Conservation (phyloP, 2,113 vertebrate species). For the Eulemur rufifrons region DNA sequence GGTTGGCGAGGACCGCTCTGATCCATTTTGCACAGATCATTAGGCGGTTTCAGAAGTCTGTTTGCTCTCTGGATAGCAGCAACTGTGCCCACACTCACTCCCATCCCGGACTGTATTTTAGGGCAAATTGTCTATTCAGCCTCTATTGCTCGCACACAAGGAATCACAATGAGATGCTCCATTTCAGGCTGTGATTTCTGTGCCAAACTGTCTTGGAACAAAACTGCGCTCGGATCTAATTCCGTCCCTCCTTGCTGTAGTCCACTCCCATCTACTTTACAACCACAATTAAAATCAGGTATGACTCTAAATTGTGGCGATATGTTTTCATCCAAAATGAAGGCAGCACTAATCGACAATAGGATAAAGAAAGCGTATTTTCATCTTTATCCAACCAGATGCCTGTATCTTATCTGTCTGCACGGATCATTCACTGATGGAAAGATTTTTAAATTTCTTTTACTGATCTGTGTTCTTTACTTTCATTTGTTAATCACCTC, state of each 20-base stretch:
- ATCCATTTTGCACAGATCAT: slow-evolving; percentile 53
- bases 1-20: not conserved
- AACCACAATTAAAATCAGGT: not conserved
- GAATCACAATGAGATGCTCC: not conserved
- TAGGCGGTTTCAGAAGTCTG: slow-evolving; percentile 51
- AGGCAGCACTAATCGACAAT: not conserved
- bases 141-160: not conserved
- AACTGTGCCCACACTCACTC: not conserved
- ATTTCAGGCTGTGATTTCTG: not conserved
- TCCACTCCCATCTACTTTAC: not conserved
- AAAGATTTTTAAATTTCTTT: not conserved
- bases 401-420: not conserved
- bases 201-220: not conserved
- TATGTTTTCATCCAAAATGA: not conserved
- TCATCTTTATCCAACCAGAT: not conserved
- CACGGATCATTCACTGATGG: not conserved
- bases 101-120: not conserved
- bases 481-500: not conserved
- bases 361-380: not conserved
- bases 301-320: not conserved
- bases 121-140: slow-evolving; percentile 43
- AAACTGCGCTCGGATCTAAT: not conserved
- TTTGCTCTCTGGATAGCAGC: slow-evolving; percentile 52
- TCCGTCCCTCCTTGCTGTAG: not conserved
- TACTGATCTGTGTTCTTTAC: not conserved